These are phyloP conservation scores for Folsomia candida DNA, from an alignment of 2,888 invertebrate genomes.

Conservation along the genomic window DNA sequence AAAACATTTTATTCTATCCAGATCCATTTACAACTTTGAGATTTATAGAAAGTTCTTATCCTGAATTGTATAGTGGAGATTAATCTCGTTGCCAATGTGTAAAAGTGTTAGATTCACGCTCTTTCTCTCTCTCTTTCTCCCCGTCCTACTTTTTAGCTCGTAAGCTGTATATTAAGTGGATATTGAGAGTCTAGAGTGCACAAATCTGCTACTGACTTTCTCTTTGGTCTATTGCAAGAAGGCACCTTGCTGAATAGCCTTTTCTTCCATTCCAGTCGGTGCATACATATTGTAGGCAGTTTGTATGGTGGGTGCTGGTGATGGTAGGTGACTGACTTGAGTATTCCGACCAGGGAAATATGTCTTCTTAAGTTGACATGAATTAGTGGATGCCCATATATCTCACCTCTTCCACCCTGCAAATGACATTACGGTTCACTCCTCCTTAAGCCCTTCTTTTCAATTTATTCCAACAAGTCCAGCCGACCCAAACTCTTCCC, in stretches of 20 bases:
- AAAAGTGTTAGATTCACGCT: too few relatives aligned
- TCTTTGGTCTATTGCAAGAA: too few relatives aligned
- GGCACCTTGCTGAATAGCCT: too few relatives aligned
- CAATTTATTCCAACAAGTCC: slow-evolving; percentile 3
- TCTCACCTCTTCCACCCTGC: slow-evolving; percentile 6
- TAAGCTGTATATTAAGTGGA: too few relatives aligned
- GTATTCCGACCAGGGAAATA: slow-evolving; percentile 3
- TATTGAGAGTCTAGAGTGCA: too few relatives aligned
- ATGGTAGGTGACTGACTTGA: neutral
- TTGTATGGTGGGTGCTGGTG: neutral
- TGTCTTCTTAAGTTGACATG: slow-evolving; percentile 15
- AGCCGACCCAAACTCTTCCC: neutral
- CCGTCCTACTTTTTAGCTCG: neutral
- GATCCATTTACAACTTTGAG: neutral
- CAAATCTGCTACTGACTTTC: neutral
- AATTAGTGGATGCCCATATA: slow-evolving; percentile 15
- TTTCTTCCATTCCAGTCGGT: too few relatives aligned
- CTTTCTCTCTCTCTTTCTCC: too few relatives aligned
- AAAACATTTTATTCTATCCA: neutral
- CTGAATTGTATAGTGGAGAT: neutral
- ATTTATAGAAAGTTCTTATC: neutral
- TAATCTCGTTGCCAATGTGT: neutral
- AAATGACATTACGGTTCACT: slow-evolving; percentile 15
- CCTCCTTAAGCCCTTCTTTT: slow-evolving; percentile 3
- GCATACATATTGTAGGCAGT: too few relatives aligned